A percentile compares a stretch with the other conserved stretches of the same genome.
Evolutionary conservation across 2,797 vertebrate genomes (phyloP).

Genomic region (Phalanger gymnotis): DNA sequence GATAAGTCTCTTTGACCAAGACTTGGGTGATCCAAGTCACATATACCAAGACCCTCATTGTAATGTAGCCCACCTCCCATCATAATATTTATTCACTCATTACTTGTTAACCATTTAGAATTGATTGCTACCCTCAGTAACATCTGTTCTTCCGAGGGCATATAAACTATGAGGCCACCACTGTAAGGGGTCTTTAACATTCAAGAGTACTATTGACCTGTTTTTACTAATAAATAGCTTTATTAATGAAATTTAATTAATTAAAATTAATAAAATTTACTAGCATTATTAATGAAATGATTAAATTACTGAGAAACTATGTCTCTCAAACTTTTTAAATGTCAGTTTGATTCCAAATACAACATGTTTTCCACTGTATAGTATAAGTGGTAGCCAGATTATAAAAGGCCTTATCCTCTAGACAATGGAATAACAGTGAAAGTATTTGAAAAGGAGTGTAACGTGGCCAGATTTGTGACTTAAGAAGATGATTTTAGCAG

Average conservation of each 20-base stretch:
- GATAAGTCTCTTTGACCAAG: not conserved
- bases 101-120: not conserved
- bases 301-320: not conserved
- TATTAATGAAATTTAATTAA: not conserved
- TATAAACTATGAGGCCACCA: not conserved
- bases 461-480: not conserved
- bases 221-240: not conserved
- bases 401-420: not conserved
- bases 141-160: not conserved
- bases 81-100: not conserved
- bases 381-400: not conserved
- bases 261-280: not conserved
- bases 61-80: not conserved
- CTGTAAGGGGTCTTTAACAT: not conserved
- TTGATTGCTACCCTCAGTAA: not conserved
- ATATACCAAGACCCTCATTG: not conserved
- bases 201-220: not conserved
- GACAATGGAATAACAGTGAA: not conserved
- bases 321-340: not conserved
- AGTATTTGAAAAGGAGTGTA: not conserved
- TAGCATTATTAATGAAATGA: not conserved
- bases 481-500: not conserved
- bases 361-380: not conserved
- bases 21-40: not conserved
- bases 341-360: not conserved